Evolutionary conservation across 2,888 invertebrate genomes (phyloP).

Genomic region (Agelastica alni): DNA sequence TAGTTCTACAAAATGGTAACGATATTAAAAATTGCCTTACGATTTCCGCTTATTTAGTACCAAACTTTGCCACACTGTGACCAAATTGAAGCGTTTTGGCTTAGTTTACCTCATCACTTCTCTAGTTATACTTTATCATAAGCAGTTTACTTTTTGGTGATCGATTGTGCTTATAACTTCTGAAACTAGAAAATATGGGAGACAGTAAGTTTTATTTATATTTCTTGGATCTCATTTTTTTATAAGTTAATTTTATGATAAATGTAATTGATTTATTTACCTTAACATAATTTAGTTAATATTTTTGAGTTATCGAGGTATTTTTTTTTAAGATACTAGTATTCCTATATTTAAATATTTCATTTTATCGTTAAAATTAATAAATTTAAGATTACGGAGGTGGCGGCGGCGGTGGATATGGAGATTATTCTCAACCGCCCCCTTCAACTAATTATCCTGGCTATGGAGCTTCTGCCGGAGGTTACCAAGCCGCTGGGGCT

Average conservation of each 20-base stretch:
- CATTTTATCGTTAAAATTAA: too few relatives aligned
- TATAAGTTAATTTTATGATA: background rate
- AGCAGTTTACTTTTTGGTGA: background rate
- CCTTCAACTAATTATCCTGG: conserved; percentile 33
- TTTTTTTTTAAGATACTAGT: too few relatives aligned
- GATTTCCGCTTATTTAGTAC: background rate
- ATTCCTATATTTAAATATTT: too few relatives aligned
- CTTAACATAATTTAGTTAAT: too few relatives aligned
- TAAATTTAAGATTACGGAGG: conserved; percentile 30
- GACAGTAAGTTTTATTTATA: conserved; percentile 26
- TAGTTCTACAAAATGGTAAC: too few relatives aligned
- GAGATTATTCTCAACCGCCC: conserved; percentile 42
- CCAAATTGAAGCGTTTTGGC: too few relatives aligned
- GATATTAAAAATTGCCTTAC: background rate
- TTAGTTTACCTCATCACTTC: too few relatives aligned
- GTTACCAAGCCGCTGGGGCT: conserved; percentile 21
- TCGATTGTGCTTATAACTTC: background rate
- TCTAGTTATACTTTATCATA: background rate
- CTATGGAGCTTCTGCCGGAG: conserved; percentile 24
- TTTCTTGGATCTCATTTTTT: conserved; percentile 7
- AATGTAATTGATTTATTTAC: too few relatives aligned
- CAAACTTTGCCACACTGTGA: background rate
- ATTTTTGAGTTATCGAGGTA: too few relatives aligned
- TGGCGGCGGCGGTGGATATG: conserved; percentile 27
- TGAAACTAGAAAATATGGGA: conserved; percentile 23